Evolutionary conservation across 2,888 invertebrate genomes (phyloP).

Genomic region (Herminia tarsipennalis): DNA sequence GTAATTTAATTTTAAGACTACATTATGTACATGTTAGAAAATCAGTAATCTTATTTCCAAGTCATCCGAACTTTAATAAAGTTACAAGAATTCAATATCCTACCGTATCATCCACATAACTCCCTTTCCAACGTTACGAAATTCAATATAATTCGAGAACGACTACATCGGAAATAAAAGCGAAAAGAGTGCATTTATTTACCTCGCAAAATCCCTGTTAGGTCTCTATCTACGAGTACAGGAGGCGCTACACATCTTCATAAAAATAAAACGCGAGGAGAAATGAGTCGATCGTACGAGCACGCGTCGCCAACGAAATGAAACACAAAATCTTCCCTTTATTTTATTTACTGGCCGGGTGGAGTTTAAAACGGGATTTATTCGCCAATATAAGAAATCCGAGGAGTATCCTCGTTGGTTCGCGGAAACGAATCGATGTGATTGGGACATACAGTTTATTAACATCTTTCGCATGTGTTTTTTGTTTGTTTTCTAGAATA

Average conservation of each 20-base stretch:
- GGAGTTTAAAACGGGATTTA: conserved; percentile 77
- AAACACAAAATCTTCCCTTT: conserved; percentile 70
- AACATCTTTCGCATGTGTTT: conserved; percentile 4
- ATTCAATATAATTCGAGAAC: conserved; percentile 23
- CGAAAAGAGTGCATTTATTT: conserved; percentile 57
- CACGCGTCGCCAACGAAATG: conserved; percentile 57
- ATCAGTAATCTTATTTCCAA: too few relatives aligned
- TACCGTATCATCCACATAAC: too few relatives aligned
- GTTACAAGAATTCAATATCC: too few relatives aligned
- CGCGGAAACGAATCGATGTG: conserved; percentile 46
- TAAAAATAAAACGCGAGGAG: conserved; percentile 71
- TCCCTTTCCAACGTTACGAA: conserved; percentile 4
- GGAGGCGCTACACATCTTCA: conserved; percentile 71
- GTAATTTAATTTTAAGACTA: too few relatives aligned
- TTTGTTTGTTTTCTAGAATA: conserved; percentile 6
- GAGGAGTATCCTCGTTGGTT: conserved; percentile 42
- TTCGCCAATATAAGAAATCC: conserved; percentile 67
- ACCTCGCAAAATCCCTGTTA: conserved; percentile 46
- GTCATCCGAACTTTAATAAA: too few relatives aligned
- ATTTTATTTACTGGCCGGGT: conserved; percentile 73
- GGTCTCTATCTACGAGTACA: conserved; percentile 52
- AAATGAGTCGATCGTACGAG: conserved; percentile 63
- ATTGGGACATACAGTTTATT: conserved; percentile 37
- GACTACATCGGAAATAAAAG: conserved; percentile 20
- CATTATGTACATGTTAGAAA: too few relatives aligned